Evolutionary conservation across 1,140 invertebrate species (phyloP), one percentile per base, ranked within the genome.

Genomic region (Xylocopa sonorina): DNA sequence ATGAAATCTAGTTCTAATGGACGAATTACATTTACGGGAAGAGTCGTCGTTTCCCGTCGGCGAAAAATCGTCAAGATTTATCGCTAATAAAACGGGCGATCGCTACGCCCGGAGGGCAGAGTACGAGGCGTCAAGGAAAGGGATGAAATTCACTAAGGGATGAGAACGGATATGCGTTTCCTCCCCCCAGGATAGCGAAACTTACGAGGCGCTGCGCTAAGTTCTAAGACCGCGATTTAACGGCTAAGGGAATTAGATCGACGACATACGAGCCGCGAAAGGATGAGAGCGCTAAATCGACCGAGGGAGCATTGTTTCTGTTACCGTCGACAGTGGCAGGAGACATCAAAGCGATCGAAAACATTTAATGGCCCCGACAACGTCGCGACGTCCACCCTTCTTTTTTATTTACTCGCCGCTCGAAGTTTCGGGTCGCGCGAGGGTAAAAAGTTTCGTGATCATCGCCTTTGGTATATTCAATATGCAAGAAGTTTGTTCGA

Each of bases 161-260:
- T 60, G 83, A 69, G 55, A 64, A 18, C 32, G 24, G 77, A 48
- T 64, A 84, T 60, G 71, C 76, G 66, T 55, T 76, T 71, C 72
- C n/a, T n/a, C n/a, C n/a, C n/a, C n/a, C 63, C 38, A 38, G 68
- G 57, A 58, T 72, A 78, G 27, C 53, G 51, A 51, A 67, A 84
- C 74, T 84, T 84, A 85, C 71, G 72, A 78, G 71, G 48, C 38
- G 50, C 53, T 67, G 18, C 16, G 62, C 57, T 67, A 85, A 85
- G 69, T 85, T 79, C 79, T 72, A 82, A 85, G 83, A 85, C 71
- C 66, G 38, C 58, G 51, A 85, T 86, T 86, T 86, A 86, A 76
- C 53, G 55, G 60, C 43, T 76, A 60, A 76, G 67, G 66, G 72
- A 80, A 86, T 73, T 85, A 82, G 60, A 86, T 85, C 53, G 67